phyloP scores from a whole-genome alignment of 2,797 vertebrate genomes.

The Epinephelus awoara region DNA sequence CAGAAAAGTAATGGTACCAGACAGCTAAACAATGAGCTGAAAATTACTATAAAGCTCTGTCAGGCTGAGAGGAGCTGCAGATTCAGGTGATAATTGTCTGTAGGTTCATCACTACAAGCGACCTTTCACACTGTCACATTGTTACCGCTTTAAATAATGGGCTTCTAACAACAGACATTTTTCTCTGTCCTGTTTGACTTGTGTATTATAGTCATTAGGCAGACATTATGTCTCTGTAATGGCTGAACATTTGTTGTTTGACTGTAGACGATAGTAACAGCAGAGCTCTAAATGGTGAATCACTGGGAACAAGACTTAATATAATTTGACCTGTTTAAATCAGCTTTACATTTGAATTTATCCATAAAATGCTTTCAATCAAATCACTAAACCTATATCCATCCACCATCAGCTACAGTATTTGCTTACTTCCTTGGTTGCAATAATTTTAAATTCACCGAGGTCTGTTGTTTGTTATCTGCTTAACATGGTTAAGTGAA shows the following conservation, averaged over 20 bases:
- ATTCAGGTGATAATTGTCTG: neutral
- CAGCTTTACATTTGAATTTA: neutral
- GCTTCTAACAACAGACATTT: neutral
- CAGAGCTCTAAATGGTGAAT: neutral
- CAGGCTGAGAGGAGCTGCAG: too few relatives aligned
- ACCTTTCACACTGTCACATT: neutral
- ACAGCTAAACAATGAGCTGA: neutral
- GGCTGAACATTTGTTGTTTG: slow-evolving; percentile 4
- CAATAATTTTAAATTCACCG: neutral
- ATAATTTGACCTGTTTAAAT: slow-evolving; percentile 9
- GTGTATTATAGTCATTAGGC: slow-evolving; percentile 33
- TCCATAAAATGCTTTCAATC: neutral
- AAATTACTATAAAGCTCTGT: too few relatives aligned
- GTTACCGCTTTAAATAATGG: neutral
- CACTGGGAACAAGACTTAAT: neutral
- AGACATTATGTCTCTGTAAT: slow-evolving; percentile 19
- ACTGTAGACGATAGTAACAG: slow-evolving; percentile 2
- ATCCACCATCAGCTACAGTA: neutral
- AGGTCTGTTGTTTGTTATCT: neutral
- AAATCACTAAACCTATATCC: slow-evolving; percentile 2
- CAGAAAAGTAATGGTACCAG: neutral
- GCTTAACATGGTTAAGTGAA: neutral
- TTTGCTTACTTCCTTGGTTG: neutral
- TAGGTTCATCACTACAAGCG: neutral
- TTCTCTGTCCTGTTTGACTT: slow-evolving; percentile 14